A percentile compares a stretch with the other conserved stretches of the same genome.
Evolutionary conservation across 2,888 invertebrate genomes (phyloP).

Genomic region (Liodrosophila aerea): DNA sequence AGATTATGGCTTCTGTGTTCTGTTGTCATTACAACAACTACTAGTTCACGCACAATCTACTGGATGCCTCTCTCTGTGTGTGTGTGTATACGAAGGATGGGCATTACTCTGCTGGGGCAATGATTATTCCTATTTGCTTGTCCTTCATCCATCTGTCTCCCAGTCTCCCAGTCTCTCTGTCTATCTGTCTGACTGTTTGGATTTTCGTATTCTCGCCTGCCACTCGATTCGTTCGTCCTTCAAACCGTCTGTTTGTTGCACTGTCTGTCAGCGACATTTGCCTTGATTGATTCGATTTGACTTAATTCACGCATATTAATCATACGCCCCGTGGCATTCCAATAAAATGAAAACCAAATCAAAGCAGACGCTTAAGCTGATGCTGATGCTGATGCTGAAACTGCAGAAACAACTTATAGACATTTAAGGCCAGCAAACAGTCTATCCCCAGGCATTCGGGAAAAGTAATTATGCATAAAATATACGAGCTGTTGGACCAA

Average conservation of each 20-base stretch:
- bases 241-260: slow-evolving; percentile 13
- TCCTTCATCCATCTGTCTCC: slow-evolving; percentile 9
- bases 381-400: not conserved
- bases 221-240: slow-evolving; percentile 19
- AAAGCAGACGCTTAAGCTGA: slow-evolving; percentile 25
- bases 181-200: too few species aligned
- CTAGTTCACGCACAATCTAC: not conserved
- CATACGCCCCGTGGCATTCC: slow-evolving; percentile 59
- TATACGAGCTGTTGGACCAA: slow-evolving; percentile 11
- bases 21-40: not conserved
- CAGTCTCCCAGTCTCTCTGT: too few species aligned
- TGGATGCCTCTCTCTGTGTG: not conserved
- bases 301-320: slow-evolving; percentile 76
- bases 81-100: slow-evolving; percentile 2
- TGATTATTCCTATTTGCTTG: slow-evolving; percentile 34
- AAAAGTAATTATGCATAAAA: slow-evolving; percentile 70
- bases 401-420: slow-evolving; percentile 23
- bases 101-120: slow-evolving; percentile 15
- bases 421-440: slow-evolving; percentile 48
- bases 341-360: slow-evolving; percentile 31
- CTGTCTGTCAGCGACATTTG: slow-evolving; percentile 55
- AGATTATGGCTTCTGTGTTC: slow-evolving; percentile 42
- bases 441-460: slow-evolving; percentile 33
- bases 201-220: slow-evolving; percentile 6
- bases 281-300: slow-evolving; percentile 74